Conservation (phyloP, 1,140 invertebrate genomes). For the Diorhabda sublineata region DNA sequence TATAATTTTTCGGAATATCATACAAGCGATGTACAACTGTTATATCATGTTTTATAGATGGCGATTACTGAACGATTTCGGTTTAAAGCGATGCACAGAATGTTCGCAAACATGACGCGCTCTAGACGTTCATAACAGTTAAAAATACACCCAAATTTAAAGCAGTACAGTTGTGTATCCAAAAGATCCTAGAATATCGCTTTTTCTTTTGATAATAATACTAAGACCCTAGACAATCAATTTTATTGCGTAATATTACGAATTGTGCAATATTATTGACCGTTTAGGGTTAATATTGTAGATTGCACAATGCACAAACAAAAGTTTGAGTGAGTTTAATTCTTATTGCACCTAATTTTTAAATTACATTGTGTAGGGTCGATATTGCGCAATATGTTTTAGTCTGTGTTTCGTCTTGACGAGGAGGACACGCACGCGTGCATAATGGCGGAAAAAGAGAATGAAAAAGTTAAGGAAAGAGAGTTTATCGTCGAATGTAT, state of each 20-base stretch:
- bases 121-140: no score
- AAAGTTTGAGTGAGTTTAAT: neutral
- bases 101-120: no score
- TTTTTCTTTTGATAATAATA: no score
- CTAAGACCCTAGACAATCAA: neutral
- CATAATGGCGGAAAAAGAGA: neutral
- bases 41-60: no score
- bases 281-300: neutral
- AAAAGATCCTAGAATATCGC: no score
- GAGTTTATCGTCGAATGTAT: neutral
- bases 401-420: neutral
- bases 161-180: no score
- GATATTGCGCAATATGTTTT: neutral
- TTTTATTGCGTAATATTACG: neutral
- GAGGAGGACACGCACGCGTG: neutral
- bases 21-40: no score
- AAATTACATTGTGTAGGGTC: neutral
- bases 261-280: neutral
- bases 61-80: no score
- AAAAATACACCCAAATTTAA: no score
- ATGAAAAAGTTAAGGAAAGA: neutral
- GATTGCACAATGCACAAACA: neutral
- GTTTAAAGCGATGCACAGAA: no score
- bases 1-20: no score
- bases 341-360: neutral